Evolutionary conservation across 2,113 vertebrate genomes (phyloP).

Genomic region (Tauraco erythrolophus): DNA sequence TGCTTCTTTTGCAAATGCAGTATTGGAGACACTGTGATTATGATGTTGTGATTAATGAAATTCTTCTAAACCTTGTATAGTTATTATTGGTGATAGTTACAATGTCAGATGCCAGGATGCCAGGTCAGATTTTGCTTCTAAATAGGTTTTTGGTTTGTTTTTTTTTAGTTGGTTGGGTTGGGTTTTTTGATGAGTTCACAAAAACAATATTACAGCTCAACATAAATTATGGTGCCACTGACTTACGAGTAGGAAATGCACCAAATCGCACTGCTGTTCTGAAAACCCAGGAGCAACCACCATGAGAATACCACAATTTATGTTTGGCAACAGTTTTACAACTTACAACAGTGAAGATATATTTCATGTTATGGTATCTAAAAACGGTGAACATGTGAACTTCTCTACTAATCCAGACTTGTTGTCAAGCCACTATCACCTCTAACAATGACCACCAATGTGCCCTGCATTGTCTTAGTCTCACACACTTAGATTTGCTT

Average conservation of each 20-base stretch:
- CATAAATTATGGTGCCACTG: neutral
- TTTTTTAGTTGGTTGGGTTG: no score
- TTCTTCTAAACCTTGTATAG: neutral
- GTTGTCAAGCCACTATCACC: neutral
- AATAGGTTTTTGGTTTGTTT: neutral
- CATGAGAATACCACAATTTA: fast-evolving
- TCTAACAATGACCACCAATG: neutral
- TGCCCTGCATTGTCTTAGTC: neutral
- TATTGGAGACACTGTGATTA: neutral
- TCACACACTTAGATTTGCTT: neutral
- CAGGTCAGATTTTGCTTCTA: neutral
- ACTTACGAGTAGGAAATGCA: neutral
- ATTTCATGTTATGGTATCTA: neutral
- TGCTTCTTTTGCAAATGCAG: neutral
- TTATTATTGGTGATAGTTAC: neutral
- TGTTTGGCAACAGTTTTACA: neutral
- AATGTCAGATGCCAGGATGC: neutral
- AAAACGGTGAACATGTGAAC: neutral
- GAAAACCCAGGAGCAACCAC: neutral
- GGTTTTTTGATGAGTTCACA: neutral
- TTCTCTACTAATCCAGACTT: neutral
- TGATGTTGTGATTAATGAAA: neutral
- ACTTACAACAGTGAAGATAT: neutral
- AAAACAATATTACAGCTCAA: neutral
- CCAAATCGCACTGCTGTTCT: neutral